Percentiles rank a stretch among this genome's conserved stretches.
Evolutionary conservation across 30 jellyfish, hydroid and myxozoan genomes (phyloP).

Genomic region (Chironex yamaguchii): DNA sequence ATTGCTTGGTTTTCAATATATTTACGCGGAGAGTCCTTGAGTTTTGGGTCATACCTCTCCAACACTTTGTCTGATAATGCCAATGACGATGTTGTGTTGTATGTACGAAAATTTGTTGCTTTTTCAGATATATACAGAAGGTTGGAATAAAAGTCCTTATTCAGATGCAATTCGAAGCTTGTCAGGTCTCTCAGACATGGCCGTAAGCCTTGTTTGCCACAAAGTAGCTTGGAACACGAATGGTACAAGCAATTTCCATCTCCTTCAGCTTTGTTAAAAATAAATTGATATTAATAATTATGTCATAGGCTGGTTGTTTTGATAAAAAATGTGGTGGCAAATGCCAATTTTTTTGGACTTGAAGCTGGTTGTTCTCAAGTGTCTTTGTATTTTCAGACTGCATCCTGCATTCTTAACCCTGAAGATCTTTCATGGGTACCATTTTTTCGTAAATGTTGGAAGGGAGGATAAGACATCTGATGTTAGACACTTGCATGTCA

Average conservation of each 20-base stretch:
- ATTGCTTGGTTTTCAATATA: background rate
- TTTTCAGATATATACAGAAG: background rate
- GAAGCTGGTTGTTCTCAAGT: too few species aligned
- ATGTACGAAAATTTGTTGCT: background rate
- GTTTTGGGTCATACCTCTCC: background rate
- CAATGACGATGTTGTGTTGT: constrained; percentile 5
- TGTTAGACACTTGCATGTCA: too few species aligned
- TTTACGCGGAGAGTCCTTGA: background rate
- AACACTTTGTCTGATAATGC: background rate
- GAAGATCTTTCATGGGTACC: too few species aligned
- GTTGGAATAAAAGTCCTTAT: background rate
- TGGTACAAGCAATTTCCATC: constrained; percentile 26
- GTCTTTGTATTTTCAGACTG: too few species aligned
- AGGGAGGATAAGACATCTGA: too few species aligned
- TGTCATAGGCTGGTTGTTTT: too few species aligned
- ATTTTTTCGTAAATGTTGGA: too few species aligned
- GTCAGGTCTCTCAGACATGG: constrained; percentile 16
- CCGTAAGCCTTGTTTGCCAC: constrained; percentile 5
- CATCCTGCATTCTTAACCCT: too few species aligned
- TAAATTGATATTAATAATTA: too few species aligned
- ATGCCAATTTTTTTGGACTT: too few species aligned
- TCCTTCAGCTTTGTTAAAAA: too few species aligned
- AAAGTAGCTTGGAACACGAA: constrained; percentile 20
- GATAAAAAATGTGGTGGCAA: too few species aligned
- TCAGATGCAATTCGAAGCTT: background rate